A percentile compares a stretch with the other conserved stretches of the same genome.
phyloP scores from a whole-genome alignment of 2,797 vertebrate genomes.

The Galaxias olidus region DNA sequence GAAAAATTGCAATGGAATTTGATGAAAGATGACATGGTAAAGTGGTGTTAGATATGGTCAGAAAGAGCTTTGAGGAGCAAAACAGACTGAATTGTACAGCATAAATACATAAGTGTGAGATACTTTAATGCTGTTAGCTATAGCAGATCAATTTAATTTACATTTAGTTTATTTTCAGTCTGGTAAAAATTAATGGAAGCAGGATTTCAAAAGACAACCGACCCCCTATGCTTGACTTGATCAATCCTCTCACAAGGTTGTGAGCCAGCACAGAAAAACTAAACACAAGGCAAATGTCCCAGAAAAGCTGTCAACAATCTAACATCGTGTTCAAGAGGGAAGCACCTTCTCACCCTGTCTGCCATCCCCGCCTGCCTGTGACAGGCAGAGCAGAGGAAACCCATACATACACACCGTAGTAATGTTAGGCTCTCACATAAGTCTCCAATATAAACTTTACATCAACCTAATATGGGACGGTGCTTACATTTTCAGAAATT shows the following conservation, averaged over 20 bases:
- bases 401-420: neutral
- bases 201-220: too few relatives aligned
- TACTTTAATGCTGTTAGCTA: too few relatives aligned
- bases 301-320: neutral
- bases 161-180: constrained; percentile 1
- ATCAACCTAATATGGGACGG: too few relatives aligned
- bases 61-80: too few relatives aligned
- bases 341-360: neutral
- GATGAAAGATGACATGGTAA: too few relatives aligned
- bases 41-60: too few relatives aligned
- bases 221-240: too few relatives aligned
- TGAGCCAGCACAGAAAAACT: too few relatives aligned
- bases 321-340: too few relatives aligned
- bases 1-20: too few relatives aligned
- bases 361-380: neutral
- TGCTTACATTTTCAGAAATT: too few relatives aligned
- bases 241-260: too few relatives aligned
- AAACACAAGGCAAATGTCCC: neutral
- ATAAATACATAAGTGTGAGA: neutral
- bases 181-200: neutral
- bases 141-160: neutral
- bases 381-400: neutral
- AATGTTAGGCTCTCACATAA: neutral
- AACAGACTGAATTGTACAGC: neutral
- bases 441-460: neutral